Evolutionary conservation across 2,113 vertebrate species (phyloP).

Genomic region (Poecilia latipinna): DNA sequence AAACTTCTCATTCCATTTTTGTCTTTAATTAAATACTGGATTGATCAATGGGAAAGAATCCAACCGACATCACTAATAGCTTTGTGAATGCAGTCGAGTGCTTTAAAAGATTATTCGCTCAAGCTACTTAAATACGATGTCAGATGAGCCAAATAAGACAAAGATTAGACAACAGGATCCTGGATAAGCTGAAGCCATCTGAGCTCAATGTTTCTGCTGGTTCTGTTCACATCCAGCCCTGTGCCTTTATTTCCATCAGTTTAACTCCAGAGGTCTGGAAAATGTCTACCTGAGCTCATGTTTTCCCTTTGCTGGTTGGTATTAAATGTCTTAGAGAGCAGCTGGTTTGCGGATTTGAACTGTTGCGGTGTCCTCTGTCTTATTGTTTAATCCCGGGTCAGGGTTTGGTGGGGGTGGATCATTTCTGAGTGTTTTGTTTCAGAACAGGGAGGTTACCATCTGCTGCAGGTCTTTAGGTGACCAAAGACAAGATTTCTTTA

Average conservation of each 20-base stretch:
- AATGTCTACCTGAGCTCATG: not conserved
- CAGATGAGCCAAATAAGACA: conserved; percentile 33
- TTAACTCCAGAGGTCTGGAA: not conserved
- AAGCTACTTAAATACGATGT: conserved; percentile 39
- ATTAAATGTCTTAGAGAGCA: not conserved
- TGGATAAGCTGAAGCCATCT: conserved; percentile 37
- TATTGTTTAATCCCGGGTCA: not conserved
- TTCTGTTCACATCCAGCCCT: not conserved
- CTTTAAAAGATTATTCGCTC: conserved; percentile 44
- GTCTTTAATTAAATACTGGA: too few relatives aligned
- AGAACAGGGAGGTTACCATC: too few relatives aligned
- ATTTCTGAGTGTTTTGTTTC: too few relatives aligned
- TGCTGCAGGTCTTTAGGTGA: too few relatives aligned
- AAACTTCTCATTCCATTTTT: too few relatives aligned
- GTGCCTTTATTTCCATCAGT: too few relatives aligned
- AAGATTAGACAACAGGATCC: conserved; percentile 41
- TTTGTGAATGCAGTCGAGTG: not conserved
- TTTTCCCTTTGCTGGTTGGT: not conserved
- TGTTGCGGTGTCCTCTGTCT: not conserved
- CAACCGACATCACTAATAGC: not conserved
- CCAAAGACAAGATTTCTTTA: not conserved
- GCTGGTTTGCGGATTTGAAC: not conserved
- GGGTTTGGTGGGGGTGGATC: too few relatives aligned
- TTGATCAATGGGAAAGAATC: too few relatives aligned
- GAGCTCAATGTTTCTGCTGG: conserved; percentile 1